These are phyloP conservation scores for Clytia hemisphaerica DNA, from an alignment of 30 jellyfish, hydroid and myxozoan genomes.

Conservation along the genomic window DNA sequence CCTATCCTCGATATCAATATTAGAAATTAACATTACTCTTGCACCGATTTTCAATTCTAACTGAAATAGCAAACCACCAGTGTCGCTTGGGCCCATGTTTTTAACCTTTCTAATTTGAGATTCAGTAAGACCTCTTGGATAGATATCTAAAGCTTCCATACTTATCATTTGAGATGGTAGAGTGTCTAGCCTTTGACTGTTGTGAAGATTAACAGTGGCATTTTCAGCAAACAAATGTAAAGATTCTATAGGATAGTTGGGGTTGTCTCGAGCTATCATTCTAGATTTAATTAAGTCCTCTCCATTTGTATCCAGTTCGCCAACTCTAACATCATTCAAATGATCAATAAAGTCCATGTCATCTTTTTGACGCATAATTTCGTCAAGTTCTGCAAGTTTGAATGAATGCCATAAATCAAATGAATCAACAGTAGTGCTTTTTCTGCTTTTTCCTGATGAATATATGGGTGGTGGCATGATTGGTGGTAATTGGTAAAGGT, in stretches of 20 bases:
- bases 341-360: slow-evolving; percentile 9
- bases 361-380: slow-evolving; percentile 5
- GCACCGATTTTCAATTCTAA: slow-evolving; percentile 21
- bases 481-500: slow-evolving; percentile 28
- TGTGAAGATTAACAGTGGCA: slow-evolving; percentile 22
- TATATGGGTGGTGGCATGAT: slow-evolving; percentile 5
- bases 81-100: slow-evolving; percentile 10
- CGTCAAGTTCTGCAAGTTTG: slow-evolving; percentile 16
- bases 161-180: not conserved
- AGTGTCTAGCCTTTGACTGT: not conserved
- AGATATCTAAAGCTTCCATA: slow-evolving; percentile 7
- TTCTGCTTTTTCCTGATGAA: not conserved
- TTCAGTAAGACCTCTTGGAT: slow-evolving; percentile 13
- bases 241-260: slow-evolving; percentile 8
- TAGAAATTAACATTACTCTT: slow-evolving; percentile 8
- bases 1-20: slow-evolving; percentile 19
- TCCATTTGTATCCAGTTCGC: not conserved
- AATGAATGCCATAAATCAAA: not conserved
- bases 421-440: not conserved
- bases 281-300: slow-evolving; percentile 3
- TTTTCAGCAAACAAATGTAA: slow-evolving; percentile 25
- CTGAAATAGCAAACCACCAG: slow-evolving; percentile 16
- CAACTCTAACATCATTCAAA: slow-evolving; percentile 11
- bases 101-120: not conserved
- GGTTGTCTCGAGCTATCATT: not conserved